Evolutionary conservation across 1,140 invertebrate genomes (phyloP).

Genomic region (Solenopsis invicta): DNA sequence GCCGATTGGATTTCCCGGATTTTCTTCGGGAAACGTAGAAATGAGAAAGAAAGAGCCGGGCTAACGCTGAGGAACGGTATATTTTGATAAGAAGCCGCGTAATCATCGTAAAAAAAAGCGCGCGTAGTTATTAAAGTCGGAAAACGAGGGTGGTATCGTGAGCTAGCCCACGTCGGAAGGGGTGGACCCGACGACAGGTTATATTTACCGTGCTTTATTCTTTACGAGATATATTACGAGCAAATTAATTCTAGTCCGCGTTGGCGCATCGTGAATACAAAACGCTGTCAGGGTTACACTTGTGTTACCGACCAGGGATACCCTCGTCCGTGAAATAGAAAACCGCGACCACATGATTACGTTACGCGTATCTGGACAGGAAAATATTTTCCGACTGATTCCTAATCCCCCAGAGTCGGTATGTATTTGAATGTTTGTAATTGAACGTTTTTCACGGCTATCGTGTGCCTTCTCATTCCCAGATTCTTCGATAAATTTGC

Average conservation of each 20-base stretch:
- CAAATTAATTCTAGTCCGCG: slow-evolving; percentile 32
- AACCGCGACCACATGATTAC: slow-evolving; percentile 16
- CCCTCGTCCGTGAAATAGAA: slow-evolving; percentile 20
- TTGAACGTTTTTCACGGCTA: not conserved
- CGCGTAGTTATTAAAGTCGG: slow-evolving; percentile 43
- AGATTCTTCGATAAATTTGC: slow-evolving; percentile 6
- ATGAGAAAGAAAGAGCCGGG: slow-evolving; percentile 42
- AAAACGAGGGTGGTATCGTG: not conserved
- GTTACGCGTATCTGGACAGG: slow-evolving; percentile 4
- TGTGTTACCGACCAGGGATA: slow-evolving; percentile 13
- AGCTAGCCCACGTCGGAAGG: not conserved
- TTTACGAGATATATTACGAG: slow-evolving; percentile 27
- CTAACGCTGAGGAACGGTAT: slow-evolving; percentile 28
- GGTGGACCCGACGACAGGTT: not conserved
- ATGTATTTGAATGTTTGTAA: no score
- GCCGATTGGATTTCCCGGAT: slow-evolving; percentile 76
- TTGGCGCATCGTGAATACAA: slow-evolving; percentile 27
- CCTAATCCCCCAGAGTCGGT: slow-evolving; percentile 38
- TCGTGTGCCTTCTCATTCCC: not conserved
- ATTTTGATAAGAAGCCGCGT: slow-evolving; percentile 46
- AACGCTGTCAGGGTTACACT: slow-evolving; percentile 1
- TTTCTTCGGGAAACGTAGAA: slow-evolving; percentile 62
- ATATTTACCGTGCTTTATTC: slow-evolving; percentile 30
- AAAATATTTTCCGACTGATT: slow-evolving; percentile 41
- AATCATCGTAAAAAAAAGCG: slow-evolving; percentile 53